These are phyloP conservation scores for Caenorhabditis sinica DNA, from an alignment of 2,888 invertebrate genomes.

Conservation along the genomic window DNA sequence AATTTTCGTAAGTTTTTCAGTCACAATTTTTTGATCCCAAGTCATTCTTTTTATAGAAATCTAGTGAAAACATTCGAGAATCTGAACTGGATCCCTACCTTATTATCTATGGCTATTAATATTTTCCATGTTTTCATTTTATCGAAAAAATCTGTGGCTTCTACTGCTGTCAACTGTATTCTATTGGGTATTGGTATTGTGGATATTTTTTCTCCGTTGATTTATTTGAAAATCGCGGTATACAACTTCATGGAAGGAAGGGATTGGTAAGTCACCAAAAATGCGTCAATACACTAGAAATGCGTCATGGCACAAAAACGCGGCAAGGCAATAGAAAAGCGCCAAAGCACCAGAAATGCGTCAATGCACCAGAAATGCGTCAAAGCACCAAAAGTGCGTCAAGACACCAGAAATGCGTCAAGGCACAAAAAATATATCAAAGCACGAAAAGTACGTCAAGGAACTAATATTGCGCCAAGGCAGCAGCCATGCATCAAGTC, in stretches of 20 bases:
- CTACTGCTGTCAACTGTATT: constrained; percentile 6
- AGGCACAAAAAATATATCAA: neutral
- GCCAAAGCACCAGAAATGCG: no score
- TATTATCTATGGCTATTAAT: constrained; percentile 10
- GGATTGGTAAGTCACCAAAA: neutral
- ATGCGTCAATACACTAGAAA: no score
- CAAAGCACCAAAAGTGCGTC: neutral
- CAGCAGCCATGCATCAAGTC: neutral
- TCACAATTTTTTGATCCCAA: no score
- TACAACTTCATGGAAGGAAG: neutral
- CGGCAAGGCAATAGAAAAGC: no score
- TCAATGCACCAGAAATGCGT: no score
- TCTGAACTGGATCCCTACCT: neutral
- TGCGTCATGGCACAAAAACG: no score
- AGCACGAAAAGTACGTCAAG: neutral
- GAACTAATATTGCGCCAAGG: no score
- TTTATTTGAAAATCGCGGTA: constrained; percentile 9
- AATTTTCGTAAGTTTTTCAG: neutral
- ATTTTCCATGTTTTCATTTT: constrained; percentile 29
- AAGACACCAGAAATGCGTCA: neutral
- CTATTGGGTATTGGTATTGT: constrained; percentile 29
- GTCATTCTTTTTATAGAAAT: neutral
- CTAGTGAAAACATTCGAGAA: neutral
- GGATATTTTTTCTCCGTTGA: constrained; percentile 17
- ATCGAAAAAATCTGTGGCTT: constrained; percentile 3